Evolutionary conservation across 2,113 vertebrate genomes (phyloP), one percentile per base, ranked within the genome.

Genomic region (Forbesichthys papilliferus): DNA sequence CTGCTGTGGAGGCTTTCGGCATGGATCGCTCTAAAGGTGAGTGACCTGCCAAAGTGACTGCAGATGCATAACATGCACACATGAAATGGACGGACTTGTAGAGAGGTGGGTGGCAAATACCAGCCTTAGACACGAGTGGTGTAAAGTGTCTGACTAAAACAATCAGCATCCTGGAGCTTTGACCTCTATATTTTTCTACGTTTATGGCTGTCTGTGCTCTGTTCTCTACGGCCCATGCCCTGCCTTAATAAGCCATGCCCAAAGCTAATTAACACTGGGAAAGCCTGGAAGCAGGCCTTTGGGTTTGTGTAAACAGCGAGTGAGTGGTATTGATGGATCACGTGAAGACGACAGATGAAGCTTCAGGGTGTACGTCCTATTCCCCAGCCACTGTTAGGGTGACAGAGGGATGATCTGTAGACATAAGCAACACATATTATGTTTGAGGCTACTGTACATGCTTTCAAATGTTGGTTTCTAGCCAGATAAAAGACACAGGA

Each of bases 1-100:
- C 68, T 65, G 58, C 66, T 14, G 11, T 46, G 79, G 61, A 72
- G 42, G 68, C 65, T 75, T 62, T 65, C 27, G n/a, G 63, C 61
- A 4, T 54, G 47, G 47, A 56, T 78, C 70, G 20, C 72, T 57
- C 11, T 18, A 0, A 70, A 90, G 89, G 90, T 91, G 85, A 89
- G 90, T 89, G 82, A 81, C 83, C 76, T 66, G 55, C 56, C 20
- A 52, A 53, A 36, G 20, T 4, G 36, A 48, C 14, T 54, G 55
- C 70, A 75, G 57, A 68, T 66, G 16, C 6, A 8, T 16, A 49
- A 20, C 47, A 48, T 48, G 33, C 62, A 52, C 42, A 58, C 42
- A 58, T 47, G 49, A 18, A 53, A 14, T 52, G 49, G 11, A 14
- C 16, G 13, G 5, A 57, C 55, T 11, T 18, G 9, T 42, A 18